Base-by-base conservation (phyloP, 2,113 vertebrate genomes). In the Cranoglanis bouderius region DNA sequence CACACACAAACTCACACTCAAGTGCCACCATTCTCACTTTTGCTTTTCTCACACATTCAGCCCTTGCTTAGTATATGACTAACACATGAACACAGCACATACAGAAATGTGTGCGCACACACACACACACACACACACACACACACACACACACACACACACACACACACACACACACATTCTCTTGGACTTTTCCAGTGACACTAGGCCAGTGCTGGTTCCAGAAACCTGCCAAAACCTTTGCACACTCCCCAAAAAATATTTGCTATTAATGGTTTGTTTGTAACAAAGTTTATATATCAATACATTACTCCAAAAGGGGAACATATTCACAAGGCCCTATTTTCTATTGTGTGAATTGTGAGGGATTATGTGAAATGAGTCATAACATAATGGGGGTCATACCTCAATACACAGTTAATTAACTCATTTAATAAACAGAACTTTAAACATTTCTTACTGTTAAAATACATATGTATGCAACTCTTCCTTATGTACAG, bases 61-160 rank as follows among this genome's bases (percentile, higher is more conserved):
- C 3, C 67, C 16, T 72, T 6, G 6, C 32, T 35, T 72, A 72
- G 16, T 72, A 8, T 38, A 72, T 19, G 18, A 72, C 16, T 38
- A 21, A 38, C 6, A 72, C 32, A 38, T 72, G 67, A 32, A 38
- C 32, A 70, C 6, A 35, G 65, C 65, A 65, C 26, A 67, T 29
- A 57, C 4, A 29, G 26, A 63, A 63, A 29, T 26, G 12, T 2
- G 61, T 26, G 4, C 1, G 8, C 3, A 19, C 2, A 61, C 57
- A 92, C 88, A 92, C 90, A 92, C 93, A 85, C 80, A 85, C 55
- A 63, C n/a, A 63, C 61, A 63, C 8, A 63, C 24, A 63, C 63
- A 70, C 67, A 12, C 24, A 29, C 57, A 59, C 29, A 46, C 1
- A 8, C 46, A 49, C 46, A 49, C 46, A 49, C 46, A 49, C 46